Base-by-base conservation (phyloP, 2,888 invertebrate genomes). In the Falcaria lacertinaria region DNA sequence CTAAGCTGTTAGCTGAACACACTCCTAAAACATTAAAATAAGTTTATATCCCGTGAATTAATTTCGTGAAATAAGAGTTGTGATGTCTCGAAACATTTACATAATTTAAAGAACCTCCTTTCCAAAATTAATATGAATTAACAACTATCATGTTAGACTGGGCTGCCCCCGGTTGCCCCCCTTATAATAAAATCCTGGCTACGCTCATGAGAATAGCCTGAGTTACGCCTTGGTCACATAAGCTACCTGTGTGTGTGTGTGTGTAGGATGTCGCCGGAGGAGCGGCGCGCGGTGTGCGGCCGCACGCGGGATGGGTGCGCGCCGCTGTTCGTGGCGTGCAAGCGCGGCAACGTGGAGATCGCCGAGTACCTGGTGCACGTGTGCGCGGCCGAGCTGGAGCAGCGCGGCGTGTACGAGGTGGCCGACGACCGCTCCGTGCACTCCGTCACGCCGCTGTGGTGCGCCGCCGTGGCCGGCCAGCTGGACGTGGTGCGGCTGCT, bases 381-480 rank as follows among this genome's bases (percentile, higher is more conserved):
- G 44, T 97, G 97, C 80, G 91, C 91, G 64, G 97, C 97, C 0
- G 94, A 95, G 68, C 91, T 97, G 14, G 97, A 98, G 84, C 96
- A 96, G 80, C 91, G 93, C 61, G 97, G 97, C 33, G 88, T 93
- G 49, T 97, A 94, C 77, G 95, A 96, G 88, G 77, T 74, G 37
- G 92, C 94, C 7, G 95, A 96, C 76, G 97, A 97, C 73, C 92
- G 92, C 63, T 92, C 94, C 25, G 91, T 92, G 54, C 97, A 97
- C 85, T 91, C 91, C 64, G 97, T 96, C 2, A 96, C 97, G 11
- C 97, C 97, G 19, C 87, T 98, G 46, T 98, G 98, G 98, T 95
- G 95, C 85, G 97, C 97, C 1, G 95, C 97, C 2, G 97, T 97
- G 1, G 94, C 95, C 4, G 97, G 97, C 11, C 94, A 94, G 57